These are phyloP conservation scores for Pygoscelis adeliae DNA, from an alignment of 2,113 vertebrate species.

Conservation along the genomic window DNA sequence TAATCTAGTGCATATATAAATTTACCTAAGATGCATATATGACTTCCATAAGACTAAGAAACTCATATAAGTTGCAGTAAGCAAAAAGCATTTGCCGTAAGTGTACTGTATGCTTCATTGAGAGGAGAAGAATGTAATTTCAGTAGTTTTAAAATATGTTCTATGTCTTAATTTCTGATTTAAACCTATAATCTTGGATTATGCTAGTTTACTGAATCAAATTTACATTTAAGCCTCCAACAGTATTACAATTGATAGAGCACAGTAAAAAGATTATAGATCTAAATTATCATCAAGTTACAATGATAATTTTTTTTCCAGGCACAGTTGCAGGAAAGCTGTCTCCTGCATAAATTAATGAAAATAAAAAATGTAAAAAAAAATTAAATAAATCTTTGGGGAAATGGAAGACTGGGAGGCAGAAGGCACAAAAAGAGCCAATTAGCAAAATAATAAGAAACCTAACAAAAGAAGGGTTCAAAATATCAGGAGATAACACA, in stretches of 20 bases:
- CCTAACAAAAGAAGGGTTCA: not conserved
- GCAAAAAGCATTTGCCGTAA: not conserved
- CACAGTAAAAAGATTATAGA: not conserved
- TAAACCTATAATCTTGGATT: not conserved
- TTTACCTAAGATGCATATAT: not conserved
- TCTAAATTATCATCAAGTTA: not conserved
- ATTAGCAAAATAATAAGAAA: not conserved
- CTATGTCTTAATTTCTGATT: not conserved
- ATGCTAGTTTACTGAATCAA: not conserved
- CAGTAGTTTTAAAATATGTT: not conserved
- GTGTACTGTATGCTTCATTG: not conserved
- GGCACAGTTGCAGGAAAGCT: not conserved
- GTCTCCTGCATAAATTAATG: not conserved
- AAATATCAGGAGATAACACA: not conserved
- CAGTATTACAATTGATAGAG: not conserved
- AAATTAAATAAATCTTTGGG: not conserved
- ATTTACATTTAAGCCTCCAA: not conserved
- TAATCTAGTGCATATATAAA: not conserved
- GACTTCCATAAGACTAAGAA: not conserved
- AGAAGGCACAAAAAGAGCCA: not conserved
- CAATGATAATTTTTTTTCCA: not conserved
- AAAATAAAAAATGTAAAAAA: not conserved
- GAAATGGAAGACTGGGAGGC: not conserved
- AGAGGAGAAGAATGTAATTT: not conserved
- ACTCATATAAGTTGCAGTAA: not conserved